Percentiles rank a stretch among this genome's conserved stretches.
Evolutionary conservation across 1,140 invertebrate genomes (phyloP).

Genomic region (Lethocerus indicus): DNA sequence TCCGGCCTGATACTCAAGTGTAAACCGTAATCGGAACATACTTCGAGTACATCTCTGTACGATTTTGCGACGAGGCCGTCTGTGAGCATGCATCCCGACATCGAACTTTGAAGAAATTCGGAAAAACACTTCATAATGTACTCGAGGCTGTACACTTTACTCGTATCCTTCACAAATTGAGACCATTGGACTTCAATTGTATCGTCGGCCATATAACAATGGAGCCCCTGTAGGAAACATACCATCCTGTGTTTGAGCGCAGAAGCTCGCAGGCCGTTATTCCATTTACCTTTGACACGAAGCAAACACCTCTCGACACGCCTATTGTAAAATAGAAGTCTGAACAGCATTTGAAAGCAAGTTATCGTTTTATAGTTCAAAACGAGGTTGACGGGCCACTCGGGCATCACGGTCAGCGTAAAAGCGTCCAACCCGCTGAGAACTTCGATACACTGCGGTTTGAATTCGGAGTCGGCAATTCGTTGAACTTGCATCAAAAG

Average conservation of each 20-base stretch:
- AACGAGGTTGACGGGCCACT: slow-evolving; percentile 89
- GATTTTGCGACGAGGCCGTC: too few relatives aligned
- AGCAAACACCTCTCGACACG: slow-evolving; percentile 74
- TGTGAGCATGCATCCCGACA: too few relatives aligned
- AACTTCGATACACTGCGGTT: too few relatives aligned
- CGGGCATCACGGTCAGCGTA: slow-evolving; percentile 81
- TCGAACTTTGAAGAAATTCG: too few relatives aligned
- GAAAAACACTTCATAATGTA: too few relatives aligned
- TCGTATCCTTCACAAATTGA: slow-evolving; percentile 57
- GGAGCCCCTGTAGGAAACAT: slow-evolving; percentile 89
- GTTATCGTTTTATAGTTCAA: slow-evolving; percentile 78
- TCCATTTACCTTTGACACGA: slow-evolving; percentile 7
- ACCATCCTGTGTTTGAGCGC: slow-evolving; percentile 92
- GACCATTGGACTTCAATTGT: slow-evolving; percentile 93
- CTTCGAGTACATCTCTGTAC: too few relatives aligned
- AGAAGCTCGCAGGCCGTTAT: neutral
- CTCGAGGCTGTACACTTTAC: too few relatives aligned
- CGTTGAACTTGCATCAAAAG: too few relatives aligned
- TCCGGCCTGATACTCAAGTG: too few relatives aligned
- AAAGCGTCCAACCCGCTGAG: slow-evolving; percentile 80
- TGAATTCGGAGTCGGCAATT: too few relatives aligned
- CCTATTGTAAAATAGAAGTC: slow-evolving; percentile 88
- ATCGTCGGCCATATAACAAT: slow-evolving; percentile 97
- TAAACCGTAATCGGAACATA: too few relatives aligned
- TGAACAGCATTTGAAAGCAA: slow-evolving; percentile 93